Evolutionary conservation across 2,797 vertebrate genomes (phyloP).

Genomic region (Rhinichthys osculus): DNA sequence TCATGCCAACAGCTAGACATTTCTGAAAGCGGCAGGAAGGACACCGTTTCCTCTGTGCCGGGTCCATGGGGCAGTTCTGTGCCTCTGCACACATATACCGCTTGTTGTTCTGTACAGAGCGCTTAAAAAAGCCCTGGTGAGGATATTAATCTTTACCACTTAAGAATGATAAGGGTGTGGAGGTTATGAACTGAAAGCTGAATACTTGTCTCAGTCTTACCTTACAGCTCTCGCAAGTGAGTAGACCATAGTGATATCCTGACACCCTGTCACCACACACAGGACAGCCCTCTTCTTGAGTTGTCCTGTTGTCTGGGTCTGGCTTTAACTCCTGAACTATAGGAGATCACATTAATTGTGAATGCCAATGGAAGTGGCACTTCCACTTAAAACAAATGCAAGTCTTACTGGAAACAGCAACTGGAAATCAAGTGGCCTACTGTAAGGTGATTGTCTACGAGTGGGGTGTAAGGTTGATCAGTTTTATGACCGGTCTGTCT

Average conservation of each 20-base stretch:
- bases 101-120: constrained; percentile 85
- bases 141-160: not conserved
- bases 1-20: constrained; percentile 85
- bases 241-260: constrained; percentile 85
- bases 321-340: constrained; percentile 72
- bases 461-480: not conserved
- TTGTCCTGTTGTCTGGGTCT: constrained; percentile 60
- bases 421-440: not conserved
- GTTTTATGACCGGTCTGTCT: constrained; percentile 35
- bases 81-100: constrained; percentile 80
- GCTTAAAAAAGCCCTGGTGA: constrained; percentile 82
- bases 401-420: not conserved
- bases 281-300: constrained; percentile 75
- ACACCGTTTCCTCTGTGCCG: constrained; percentile 82
- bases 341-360: constrained; percentile 42
- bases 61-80: constrained; percentile 81
- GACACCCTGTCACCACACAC: constrained; percentile 85
- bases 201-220: constrained; percentile 61
- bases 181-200: not conserved
- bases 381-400: not conserved
- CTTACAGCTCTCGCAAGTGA: constrained; percentile 87
- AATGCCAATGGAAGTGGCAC: not conserved
- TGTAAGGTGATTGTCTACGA: not conserved
- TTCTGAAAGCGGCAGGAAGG: constrained; percentile 85
- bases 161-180: not conserved